Percentiles rank a stretch among this genome's conserved stretches.
Conservation (phyloP, 2,113 vertebrate species). For the Notarius lentiginosus region DNA sequence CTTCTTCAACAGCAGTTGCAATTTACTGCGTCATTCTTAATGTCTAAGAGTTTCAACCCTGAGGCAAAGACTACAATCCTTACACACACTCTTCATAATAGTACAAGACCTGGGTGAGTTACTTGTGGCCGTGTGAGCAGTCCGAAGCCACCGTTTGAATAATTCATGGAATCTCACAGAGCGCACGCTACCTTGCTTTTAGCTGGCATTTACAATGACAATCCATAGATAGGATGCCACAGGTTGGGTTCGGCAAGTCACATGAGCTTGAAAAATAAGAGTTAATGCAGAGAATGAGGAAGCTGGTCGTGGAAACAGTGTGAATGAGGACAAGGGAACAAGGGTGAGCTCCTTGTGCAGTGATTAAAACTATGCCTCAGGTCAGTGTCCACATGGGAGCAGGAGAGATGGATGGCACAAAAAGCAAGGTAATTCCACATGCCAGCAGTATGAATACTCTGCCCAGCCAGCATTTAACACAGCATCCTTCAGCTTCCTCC, state of each 20-base stretch:
- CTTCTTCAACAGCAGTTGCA: constrained; percentile 2
- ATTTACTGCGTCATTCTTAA: neutral
- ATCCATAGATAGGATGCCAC: constrained; percentile 44
- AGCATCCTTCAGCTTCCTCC: constrained; percentile 19
- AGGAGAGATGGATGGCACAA: constrained; percentile 31
- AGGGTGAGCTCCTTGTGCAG: constrained; percentile 10
- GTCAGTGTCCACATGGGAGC: constrained; percentile 30
- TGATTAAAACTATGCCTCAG: constrained; percentile 50
- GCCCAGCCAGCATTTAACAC: constrained; percentile 26
- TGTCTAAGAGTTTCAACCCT: neutral
- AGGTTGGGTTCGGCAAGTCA: neutral
- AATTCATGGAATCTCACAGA: constrained; percentile 57
- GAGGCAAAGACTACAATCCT: neutral
- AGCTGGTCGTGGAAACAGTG: neutral
- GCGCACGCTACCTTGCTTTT: constrained; percentile 48
- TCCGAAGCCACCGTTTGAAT: constrained; percentile 52
- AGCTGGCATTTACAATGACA: constrained; percentile 52
- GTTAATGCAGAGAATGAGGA: neutral
- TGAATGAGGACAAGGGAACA: neutral
- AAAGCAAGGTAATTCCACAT: constrained; percentile 37
- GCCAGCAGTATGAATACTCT: constrained; percentile 17
- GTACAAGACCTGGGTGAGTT: constrained; percentile 17
- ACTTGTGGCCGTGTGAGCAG: constrained; percentile 49
- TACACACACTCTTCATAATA: constrained; percentile 13
- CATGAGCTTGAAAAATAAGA: neutral